Base-by-base conservation (phyloP, 2,888 invertebrate species). In the Oscheius sp. region DNA sequence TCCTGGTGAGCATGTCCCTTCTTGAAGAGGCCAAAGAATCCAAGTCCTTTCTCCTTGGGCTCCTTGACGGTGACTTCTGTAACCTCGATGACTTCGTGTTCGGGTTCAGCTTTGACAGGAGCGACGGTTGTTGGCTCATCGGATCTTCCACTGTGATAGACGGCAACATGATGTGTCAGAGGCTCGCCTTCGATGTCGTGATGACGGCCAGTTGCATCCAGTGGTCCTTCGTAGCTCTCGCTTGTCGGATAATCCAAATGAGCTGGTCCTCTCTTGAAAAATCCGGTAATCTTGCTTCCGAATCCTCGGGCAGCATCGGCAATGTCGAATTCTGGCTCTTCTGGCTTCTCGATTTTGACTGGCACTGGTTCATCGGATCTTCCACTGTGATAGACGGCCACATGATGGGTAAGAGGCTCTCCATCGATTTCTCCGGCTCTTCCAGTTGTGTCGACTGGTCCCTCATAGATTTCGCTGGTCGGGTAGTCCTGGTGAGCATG, bases 231-330 rank as follows among this genome's bases (percentile, higher is more conserved):
- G 69, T 75, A 81, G 55, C 43, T 23, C n/a, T 79, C 81, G 52
- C 72, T 72, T 29, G 53, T 72, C 23, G 80, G 80, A 56, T 80
- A 80, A 70, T 80, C 80, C 25, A 61, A 69, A 46, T 78, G 80
- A 29, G 78, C 69, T 12, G 76, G 64, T 13, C 78, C 71, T 58
- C 75, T 76, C 69, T 79, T 80, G 76, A 80, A 80, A 23, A 80
- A 46, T 46, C 79, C 78, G 18, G 78, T 69, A 45, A 78, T 64
- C 71, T 79, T 76, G 70, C 2, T 18, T 49, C 64, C 61, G 29
- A 59, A 25, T 58, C 43, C 53, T 13, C 68, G 59, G 16, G 66
- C 59, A 35, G 59, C 73, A 12, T 41, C 41, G 5, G 13, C 25
- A 18, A 23, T 46, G 21, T 69, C 69, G 58, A 13, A 35, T 6